phyloP scores from a whole-genome alignment of 2,113 vertebrate species.

The Crotalus helleri region DNA sequence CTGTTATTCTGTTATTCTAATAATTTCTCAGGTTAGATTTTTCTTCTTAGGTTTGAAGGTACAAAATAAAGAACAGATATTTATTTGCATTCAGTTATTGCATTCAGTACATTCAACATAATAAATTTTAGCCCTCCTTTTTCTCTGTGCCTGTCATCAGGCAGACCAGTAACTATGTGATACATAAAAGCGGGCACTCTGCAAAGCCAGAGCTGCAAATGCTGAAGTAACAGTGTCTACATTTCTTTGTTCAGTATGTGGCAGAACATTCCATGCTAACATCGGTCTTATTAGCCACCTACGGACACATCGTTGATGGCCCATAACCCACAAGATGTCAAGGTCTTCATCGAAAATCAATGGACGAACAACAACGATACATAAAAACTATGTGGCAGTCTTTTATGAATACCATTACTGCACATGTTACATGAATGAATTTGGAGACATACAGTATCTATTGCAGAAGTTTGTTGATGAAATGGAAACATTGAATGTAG shows the following conservation, averaged over 20 bases:
- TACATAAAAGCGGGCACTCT: background rate
- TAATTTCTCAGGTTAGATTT: background rate
- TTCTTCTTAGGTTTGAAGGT: background rate
- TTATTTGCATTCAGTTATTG: background rate
- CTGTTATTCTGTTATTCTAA: background rate
- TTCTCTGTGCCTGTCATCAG: background rate
- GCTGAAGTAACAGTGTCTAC: too few relatives aligned
- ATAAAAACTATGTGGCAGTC: background rate
- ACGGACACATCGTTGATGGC: too few relatives aligned
- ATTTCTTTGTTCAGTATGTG: too few relatives aligned
- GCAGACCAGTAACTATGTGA: background rate
- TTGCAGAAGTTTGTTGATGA: background rate
- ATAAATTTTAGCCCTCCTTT: background rate
- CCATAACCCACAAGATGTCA: too few relatives aligned
- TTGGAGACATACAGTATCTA: background rate
- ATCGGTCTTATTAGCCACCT: too few relatives aligned
- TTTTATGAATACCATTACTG: background rate
- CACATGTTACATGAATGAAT: background rate
- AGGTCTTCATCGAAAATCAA: too few relatives aligned
- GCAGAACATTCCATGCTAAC: too few relatives aligned
- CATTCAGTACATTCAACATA: background rate
- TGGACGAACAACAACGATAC: background rate
- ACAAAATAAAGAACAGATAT: background rate
- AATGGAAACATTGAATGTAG: background rate
- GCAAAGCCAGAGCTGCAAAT: too few relatives aligned